Conservation (phyloP, 2,888 invertebrate species). For the Erynnis tages region DNA sequence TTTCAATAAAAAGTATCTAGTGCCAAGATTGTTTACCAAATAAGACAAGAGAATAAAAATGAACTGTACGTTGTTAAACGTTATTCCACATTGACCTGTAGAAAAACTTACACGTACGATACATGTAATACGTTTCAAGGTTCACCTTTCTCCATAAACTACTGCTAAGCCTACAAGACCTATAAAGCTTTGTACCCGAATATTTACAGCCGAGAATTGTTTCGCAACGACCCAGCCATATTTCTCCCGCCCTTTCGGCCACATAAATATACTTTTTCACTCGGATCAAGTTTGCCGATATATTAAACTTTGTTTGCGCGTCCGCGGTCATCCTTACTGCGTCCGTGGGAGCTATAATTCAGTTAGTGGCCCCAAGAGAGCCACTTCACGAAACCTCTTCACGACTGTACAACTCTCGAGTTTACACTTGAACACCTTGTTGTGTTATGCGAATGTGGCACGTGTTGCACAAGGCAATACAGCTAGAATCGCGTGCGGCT, state of each 20-base stretch:
- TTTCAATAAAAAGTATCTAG: too few species aligned
- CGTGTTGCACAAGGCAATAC: not conserved
- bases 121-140: too few species aligned
- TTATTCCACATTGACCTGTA: too few species aligned
- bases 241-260: constrained; percentile 18
- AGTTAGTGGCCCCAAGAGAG: constrained; percentile 46
- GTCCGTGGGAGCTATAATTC: constrained; percentile 43
- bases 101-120: too few species aligned
- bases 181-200: not conserved
- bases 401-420: constrained; percentile 22
- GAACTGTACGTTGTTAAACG: too few species aligned
- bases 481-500: not conserved
- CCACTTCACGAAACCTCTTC: constrained; percentile 28
- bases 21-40: too few species aligned
- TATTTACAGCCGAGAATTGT: constrained; percentile 2
- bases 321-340: constrained; percentile 36
- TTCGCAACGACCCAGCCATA: constrained; percentile 7
- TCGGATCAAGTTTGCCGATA: constrained; percentile 32
- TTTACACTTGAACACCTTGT: constrained; percentile 3
- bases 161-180: not conserved
- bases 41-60: too few species aligned
- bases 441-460: not conserved
- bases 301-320: constrained; percentile 35
- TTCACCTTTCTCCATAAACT: not conserved
- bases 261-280: constrained; percentile 28